Conservation (phyloP, 2,888 invertebrate species). For the Gymnoscelis rufifasciata region DNA sequence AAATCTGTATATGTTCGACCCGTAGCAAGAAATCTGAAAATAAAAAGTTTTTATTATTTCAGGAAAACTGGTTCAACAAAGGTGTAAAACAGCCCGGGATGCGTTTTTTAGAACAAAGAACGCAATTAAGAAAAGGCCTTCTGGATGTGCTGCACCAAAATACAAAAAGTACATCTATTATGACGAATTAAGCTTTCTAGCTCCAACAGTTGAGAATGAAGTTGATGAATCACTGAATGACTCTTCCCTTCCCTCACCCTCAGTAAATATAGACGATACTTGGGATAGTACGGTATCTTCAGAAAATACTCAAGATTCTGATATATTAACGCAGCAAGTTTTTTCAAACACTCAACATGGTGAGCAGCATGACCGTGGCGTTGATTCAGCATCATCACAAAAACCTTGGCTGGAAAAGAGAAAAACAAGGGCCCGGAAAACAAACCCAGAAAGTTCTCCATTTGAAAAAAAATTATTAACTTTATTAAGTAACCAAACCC, state of each 20-base stretch:
- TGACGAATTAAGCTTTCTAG: constrained; percentile 4
- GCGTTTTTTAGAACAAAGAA: background rate
- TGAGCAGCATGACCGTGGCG: too few relatives aligned
- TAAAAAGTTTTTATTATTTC: constrained; percentile 9
- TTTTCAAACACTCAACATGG: background rate
- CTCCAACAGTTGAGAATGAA: constrained; percentile 3
- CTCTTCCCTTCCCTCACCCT: background rate
- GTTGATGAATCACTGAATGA: constrained; percentile 4
- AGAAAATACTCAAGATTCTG: background rate
- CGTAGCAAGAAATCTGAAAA: too few relatives aligned
- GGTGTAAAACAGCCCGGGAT: constrained; percentile 4
- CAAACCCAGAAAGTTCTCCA: background rate
- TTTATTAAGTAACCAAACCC: constrained; percentile 28
- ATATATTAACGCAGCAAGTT: background rate
- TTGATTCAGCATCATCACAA: background rate
- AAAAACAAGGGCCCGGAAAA: background rate
- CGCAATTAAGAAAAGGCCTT: background rate
- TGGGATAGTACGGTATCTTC: background rate
- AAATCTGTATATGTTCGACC: too few relatives aligned
- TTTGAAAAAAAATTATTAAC: constrained; percentile 23
- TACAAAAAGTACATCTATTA: constrained; percentile 4
- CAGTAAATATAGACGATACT: constrained; percentile 14
- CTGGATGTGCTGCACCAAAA: background rate
- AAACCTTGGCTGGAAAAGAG: background rate
- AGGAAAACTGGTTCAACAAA: constrained; percentile 25